phyloP scores from a whole-genome alignment of 2,797 vertebrate species.

The Chanos chanos region DNA sequence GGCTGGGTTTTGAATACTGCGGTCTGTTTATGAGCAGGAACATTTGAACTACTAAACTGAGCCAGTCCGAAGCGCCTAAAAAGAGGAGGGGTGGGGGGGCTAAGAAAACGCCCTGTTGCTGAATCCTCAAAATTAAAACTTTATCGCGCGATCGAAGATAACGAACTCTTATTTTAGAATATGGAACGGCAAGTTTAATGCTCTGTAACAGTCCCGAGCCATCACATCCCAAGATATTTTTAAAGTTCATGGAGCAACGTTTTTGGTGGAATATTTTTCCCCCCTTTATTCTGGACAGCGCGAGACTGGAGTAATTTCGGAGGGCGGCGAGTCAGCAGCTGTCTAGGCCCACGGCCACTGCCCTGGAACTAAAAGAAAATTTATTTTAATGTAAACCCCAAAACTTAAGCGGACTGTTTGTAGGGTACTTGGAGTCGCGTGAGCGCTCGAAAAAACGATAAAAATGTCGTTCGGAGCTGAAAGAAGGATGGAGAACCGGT shows the following conservation, averaged over 20 bases:
- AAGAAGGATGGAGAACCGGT: slow-evolving; percentile 75
- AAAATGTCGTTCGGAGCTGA: slow-evolving; percentile 75
- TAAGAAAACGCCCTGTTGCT: slow-evolving; percentile 73
- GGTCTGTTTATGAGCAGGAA: slow-evolving; percentile 21
- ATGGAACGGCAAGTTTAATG: slow-evolving; percentile 37
- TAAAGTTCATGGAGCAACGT: slow-evolving; percentile 35
- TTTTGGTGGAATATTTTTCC: slow-evolving; percentile 52
- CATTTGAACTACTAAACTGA: slow-evolving; percentile 31
- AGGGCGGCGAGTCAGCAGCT: slow-evolving; percentile 65
- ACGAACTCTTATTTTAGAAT: slow-evolving; percentile 23
- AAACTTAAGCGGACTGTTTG: slow-evolving; percentile 20
- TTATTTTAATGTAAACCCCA: slow-evolving; percentile 57
- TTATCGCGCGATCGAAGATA: slow-evolving; percentile 60
- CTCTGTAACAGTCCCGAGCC: background rate
- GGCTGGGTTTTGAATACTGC: slow-evolving; percentile 19
- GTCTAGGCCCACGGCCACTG: slow-evolving; percentile 65
- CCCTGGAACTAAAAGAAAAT: slow-evolving; percentile 56
- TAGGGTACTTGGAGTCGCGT: slow-evolving; percentile 17
- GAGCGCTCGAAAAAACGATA: slow-evolving; percentile 12
- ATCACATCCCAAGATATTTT: slow-evolving; percentile 13
- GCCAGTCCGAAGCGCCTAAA: slow-evolving; percentile 19
- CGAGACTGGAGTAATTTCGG: slow-evolving; percentile 42
- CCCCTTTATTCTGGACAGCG: slow-evolving; percentile 53
- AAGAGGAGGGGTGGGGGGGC: slow-evolving; percentile 47
- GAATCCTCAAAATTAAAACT: slow-evolving; percentile 66